A percentile compares a stretch with the other conserved stretches of the same genome.
Conservation (phyloP, 2,797 vertebrate species). For the Acanthurus leucopareius region DNA sequence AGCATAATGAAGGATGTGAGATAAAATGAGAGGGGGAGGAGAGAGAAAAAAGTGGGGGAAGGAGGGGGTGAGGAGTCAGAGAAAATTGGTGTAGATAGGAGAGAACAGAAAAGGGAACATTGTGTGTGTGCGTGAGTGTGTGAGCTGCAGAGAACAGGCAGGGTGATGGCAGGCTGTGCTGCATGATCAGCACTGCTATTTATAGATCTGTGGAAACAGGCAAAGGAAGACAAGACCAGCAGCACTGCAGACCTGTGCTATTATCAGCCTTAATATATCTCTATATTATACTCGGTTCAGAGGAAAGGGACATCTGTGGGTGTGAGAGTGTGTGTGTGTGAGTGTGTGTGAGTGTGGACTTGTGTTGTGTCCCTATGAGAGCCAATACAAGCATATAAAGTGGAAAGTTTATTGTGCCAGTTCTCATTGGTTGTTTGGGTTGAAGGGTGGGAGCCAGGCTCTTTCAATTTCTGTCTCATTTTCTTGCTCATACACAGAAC, state of each 20-base stretch:
- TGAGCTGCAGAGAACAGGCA: slow-evolving; percentile 47
- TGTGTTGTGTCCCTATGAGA: slow-evolving; percentile 1
- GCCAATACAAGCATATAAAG: background rate
- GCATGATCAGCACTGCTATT: slow-evolving; percentile 81
- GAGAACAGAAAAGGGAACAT: slow-evolving; percentile 19
- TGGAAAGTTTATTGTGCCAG: background rate
- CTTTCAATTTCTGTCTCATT: background rate
- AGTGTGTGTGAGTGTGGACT: background rate
- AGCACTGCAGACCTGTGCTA: slow-evolving; percentile 59
- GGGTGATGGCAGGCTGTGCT: slow-evolving; percentile 59
- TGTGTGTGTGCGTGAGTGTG: slow-evolving; percentile 14
- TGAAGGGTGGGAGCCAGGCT: background rate
- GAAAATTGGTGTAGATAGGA: slow-evolving; percentile 29
- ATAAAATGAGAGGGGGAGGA: slow-evolving; percentile 38
- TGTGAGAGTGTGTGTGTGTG: background rate
- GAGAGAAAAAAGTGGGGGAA: slow-evolving; percentile 1
- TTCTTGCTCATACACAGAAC: background rate
- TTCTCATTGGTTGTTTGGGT: background rate
- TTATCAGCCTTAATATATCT: slow-evolving; percentile 44
- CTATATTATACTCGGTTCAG: slow-evolving; percentile 22
- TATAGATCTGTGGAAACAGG: slow-evolving; percentile 83
- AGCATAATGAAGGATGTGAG: slow-evolving; percentile 31
- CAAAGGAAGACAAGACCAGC: slow-evolving; percentile 65
- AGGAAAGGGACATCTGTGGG: slow-evolving; percentile 3
- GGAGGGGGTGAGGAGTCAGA: background rate